These are phyloP conservation scores for Gadus chalcogrammus DNA, from an alignment of 2,113 vertebrate species.

Conservation along the genomic window DNA sequence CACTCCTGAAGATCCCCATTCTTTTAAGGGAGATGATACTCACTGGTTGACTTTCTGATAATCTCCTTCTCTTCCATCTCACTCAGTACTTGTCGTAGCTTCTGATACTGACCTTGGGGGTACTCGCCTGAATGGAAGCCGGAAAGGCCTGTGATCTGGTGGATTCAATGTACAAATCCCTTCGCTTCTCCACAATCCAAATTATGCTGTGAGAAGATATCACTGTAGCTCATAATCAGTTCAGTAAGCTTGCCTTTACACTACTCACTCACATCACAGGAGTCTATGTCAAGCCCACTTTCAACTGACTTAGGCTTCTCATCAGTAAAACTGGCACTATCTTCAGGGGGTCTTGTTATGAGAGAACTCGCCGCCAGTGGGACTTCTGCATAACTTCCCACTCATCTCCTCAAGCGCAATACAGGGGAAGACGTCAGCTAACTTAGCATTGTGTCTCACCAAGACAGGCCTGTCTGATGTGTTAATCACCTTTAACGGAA, in stretches of 20 bases:
- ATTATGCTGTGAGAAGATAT: constrained; percentile 19
- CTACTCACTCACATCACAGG: constrained; percentile 7
- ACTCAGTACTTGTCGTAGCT: neutral
- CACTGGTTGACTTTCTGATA: constrained; percentile 1
- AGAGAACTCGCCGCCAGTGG: neutral
- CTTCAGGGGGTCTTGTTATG: neutral
- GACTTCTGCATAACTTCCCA: too few species aligned
- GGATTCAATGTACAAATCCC: constrained; percentile 11
- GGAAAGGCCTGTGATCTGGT: constrained; percentile 15
- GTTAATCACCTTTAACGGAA: constrained; percentile 28
- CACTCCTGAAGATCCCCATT: neutral
- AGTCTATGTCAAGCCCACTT: constrained; percentile 11
- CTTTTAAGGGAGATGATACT: constrained; percentile 4
- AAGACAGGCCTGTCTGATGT: constrained; percentile 8
- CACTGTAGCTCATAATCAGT: constrained; percentile 4
- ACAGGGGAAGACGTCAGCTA: constrained; percentile 31
- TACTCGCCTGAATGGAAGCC: neutral
- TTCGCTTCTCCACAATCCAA: constrained; percentile 28
- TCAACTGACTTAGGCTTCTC: constrained; percentile 6
- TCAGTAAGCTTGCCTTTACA: constrained; percentile 4
- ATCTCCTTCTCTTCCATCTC: constrained; percentile 4
- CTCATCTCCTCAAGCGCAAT: constrained; percentile 24
- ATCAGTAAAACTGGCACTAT: too few species aligned
- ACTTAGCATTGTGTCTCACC: constrained; percentile 26
- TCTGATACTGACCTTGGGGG: constrained; percentile 3